Evolutionary conservation across 2,113 vertebrate species (phyloP).

Genomic region (Pseudopodoces humilis): DNA sequence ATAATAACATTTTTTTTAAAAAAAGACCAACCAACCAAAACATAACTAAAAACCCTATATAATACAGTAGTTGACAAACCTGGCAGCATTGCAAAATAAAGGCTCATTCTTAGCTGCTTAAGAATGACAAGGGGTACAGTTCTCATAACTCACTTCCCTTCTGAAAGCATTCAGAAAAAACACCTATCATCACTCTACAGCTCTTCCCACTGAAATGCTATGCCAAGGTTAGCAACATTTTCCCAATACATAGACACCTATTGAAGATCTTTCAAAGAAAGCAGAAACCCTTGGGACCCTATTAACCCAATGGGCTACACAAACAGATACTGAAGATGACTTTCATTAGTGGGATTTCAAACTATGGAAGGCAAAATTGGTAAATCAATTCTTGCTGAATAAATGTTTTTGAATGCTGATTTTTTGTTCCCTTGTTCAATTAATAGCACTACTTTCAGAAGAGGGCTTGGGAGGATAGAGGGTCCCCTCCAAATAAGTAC

Average conservation of each 20-base stretch:
- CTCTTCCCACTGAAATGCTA: neutral
- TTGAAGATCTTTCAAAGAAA: neutral
- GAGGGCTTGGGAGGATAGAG: neutral
- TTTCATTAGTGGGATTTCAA: neutral
- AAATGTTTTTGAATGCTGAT: neutral
- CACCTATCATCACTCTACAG: neutral
- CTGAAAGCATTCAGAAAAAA: neutral
- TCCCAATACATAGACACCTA: rapidly evolving
- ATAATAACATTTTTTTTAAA: neutral
- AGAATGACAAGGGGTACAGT: neutral
- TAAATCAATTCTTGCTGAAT: neutral
- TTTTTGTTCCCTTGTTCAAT: neutral
- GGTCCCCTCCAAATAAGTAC: neutral
- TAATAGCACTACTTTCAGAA: neutral
- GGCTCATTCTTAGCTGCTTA: neutral
- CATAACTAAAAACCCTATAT: no score
- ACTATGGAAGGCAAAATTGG: neutral
- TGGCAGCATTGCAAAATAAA: neutral
- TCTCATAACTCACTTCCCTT: neutral
- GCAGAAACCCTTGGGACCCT: neutral
- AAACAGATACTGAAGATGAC: neutral
- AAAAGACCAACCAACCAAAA: neutral
- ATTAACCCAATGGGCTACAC: neutral
- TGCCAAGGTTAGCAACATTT: neutral
- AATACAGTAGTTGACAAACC: neutral